Evolutionary conservation across 2,888 invertebrate species (phyloP).

Genomic region (Steinernema scapterisci): DNA sequence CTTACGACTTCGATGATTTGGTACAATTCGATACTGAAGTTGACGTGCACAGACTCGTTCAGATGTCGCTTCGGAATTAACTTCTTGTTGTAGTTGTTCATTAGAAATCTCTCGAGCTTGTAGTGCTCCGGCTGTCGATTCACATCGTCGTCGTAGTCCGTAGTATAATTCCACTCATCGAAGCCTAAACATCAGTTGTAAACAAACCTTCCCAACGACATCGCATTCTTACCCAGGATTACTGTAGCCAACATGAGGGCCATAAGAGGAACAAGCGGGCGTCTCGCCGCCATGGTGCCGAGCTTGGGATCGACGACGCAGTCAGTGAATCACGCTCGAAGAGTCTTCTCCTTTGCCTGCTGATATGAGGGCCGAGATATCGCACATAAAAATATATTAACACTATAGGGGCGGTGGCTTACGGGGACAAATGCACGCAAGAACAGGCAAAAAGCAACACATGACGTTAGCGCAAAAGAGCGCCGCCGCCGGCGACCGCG

Average conservation of each 20-base stretch:
- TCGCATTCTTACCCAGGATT: not conserved
- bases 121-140: slow-evolving; percentile 40
- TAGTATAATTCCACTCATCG: slow-evolving; percentile 26
- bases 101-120: slow-evolving; percentile 39
- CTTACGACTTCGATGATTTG: slow-evolving; percentile 46
- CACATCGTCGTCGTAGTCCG: slow-evolving; percentile 22
- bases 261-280: not conserved
- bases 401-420: not conserved
- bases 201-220: not conserved
- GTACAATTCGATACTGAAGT: slow-evolving; percentile 43
- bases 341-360: too few relatives aligned
- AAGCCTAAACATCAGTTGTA: slow-evolving; percentile 6
- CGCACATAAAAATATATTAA: slow-evolving; percentile 11
- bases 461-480: slow-evolving; percentile 15
- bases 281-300: not conserved
- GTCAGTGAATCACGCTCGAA: too few relatives aligned
- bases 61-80: slow-evolving; percentile 39
- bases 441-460: slow-evolving; percentile 25
- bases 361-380: not conserved
- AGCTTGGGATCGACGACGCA: not conserved
- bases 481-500: slow-evolving; percentile 8
- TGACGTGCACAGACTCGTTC: slow-evolving; percentile 36
- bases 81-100: slow-evolving; percentile 42
- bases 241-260: not conserved
- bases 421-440: slow-evolving; percentile 4